phyloP scores from a whole-genome alignment of 2,888 invertebrate species.

The Heliconius ethilla region DNA sequence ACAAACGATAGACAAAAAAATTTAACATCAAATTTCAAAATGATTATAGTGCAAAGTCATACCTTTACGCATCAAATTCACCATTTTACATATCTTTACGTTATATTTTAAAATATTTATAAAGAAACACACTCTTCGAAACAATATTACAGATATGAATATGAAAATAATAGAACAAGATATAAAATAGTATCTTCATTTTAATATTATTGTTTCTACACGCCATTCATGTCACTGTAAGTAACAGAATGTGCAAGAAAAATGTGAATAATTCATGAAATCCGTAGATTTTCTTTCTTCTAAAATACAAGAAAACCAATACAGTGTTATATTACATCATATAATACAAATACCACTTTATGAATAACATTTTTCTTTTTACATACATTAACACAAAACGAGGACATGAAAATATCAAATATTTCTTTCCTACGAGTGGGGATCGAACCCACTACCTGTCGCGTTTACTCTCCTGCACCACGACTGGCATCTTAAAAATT shows the following conservation, averaged over 20 bases:
- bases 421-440: neutral
- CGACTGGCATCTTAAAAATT: too few species aligned
- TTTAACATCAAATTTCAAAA: too few species aligned
- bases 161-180: neutral
- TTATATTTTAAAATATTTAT: too few species aligned
- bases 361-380: neutral
- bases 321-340: neutral
- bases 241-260: neutral
- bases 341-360: neutral
- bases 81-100: too few species aligned
- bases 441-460: too few species aligned
- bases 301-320: neutral
- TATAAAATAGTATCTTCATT: neutral
- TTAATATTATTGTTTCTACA: neutral
- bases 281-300: neutral
- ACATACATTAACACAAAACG: too few species aligned
- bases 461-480: too few species aligned
- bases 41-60: too few species aligned
- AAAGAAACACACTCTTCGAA: neutral
- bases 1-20: too few species aligned
- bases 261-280: conserved; percentile 7
- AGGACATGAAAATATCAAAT: too few species aligned
- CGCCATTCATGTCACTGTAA: neutral
- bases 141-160: neutral
- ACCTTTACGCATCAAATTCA: too few species aligned